Base-by-base conservation (phyloP, 2,113 vertebrate genomes). In the Trichomycterus rosablanca region DNA sequence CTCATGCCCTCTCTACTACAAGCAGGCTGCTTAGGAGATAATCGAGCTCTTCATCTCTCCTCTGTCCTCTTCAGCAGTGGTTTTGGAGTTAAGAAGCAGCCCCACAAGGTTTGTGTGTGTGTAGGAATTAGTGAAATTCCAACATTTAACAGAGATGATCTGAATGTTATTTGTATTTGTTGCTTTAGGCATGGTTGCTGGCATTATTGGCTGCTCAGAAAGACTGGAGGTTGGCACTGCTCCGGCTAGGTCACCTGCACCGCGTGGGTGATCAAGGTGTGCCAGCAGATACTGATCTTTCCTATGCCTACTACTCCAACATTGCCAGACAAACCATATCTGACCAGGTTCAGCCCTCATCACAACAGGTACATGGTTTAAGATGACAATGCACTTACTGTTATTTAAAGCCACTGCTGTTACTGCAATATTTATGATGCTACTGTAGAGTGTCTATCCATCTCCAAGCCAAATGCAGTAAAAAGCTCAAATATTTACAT, bases 281-380 rank as follows among this genome's bases (percentile, higher is more conserved):
- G 18, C 65, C 74, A 0, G 5, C 52, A 32, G 87, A 90, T 28
- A 62, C 53, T 15, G 80, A 83, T 49, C 70, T 89, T 40, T 83
- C 87, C 62, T 89, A 86, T 42, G 86, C 80, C 3, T 90, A 90
- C 62, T 90, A 89, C 58, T 69, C 80, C 63, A 89, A 89, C 68
- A 81, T 89, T 7, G 88, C 84, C 5, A 66, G 70, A 45, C 86
- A 88, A 72, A 89, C 87, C 5, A 66, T 59, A 35, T 1, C 30
- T 0, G 88, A 90, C 64, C 79, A 75, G 2, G 72, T 74, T 1
- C 73, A 75, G 12, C 80, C 76, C 8, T 72, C 78, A 28, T 30
- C 78, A 32, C 20, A 82, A 32, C 88, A 90, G 85, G 89, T 89
- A 50, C 2, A 5, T 37, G 1, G 9, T 28, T 11, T 49, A n/a